Conservation (phyloP, 2,888 invertebrate genomes). For the Eumacrocentrus americanus region DNA sequence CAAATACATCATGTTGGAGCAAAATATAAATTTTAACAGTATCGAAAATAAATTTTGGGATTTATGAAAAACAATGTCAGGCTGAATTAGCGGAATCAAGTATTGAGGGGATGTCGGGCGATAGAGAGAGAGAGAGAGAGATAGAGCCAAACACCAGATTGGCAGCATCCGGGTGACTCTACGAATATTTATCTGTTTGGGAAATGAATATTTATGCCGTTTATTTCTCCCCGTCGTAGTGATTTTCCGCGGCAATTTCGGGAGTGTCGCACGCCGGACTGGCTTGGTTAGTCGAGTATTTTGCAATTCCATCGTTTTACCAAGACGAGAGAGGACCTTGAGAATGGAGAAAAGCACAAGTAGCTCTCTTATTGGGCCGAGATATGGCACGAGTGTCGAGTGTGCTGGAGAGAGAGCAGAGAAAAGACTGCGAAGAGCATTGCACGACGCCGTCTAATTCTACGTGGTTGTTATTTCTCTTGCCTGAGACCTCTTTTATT, state of each 20-base stretch:
- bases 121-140: neutral
- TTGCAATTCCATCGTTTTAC: conserved; percentile 41
- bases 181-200: conserved; percentile 42
- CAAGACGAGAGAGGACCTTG: too few species aligned
- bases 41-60: neutral
- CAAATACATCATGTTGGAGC: too few species aligned
- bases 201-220: conserved; percentile 49
- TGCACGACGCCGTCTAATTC: conserved; percentile 32
- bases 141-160: neutral
- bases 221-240: conserved; percentile 17
- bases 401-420: too few species aligned
- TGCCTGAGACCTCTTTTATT: neutral
- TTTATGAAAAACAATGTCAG: conserved; percentile 13
- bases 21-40: too few species aligned
- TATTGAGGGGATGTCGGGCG: neutral
- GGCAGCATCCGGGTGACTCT: conserved; percentile 11
- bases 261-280: conserved; percentile 2
- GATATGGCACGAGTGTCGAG: conserved; percentile 8
- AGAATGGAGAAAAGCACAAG: neutral
- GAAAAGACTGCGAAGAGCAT: conserved; percentile 23
- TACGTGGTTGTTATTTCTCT: conserved; percentile 28
- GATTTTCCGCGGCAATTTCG: conserved; percentile 12
- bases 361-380: neutral
- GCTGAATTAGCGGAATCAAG: neutral
- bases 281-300: conserved; percentile 30